Base-by-base conservation (phyloP, 2,888 invertebrate genomes). In the Parelbella ahira region DNA sequence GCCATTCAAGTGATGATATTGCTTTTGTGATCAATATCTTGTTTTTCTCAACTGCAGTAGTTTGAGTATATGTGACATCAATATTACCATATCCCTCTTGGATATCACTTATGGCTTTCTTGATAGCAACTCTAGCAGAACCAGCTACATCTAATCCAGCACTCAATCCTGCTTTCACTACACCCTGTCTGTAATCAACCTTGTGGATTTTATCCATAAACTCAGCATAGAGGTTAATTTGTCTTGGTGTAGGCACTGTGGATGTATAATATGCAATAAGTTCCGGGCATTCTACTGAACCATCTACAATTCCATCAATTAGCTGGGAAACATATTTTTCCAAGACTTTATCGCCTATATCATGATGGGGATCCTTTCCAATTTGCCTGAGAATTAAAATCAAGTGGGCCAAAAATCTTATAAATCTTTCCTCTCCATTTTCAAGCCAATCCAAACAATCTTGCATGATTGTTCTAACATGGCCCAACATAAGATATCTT, bases 181-280 rank as follows among this genome's bases (percentile, higher is more conserved):
- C 92, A 28, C 84, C 79, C 39, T 89, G 83, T 18, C 94, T 89
- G 44, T 91, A 90, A n/a, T 92, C 90, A 45, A 89, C 88, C 34
- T 91, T 90, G 18, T 87, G 70, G n/a, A 94, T 88, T 11, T 80
- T 86, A 64, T 93, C 91, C 67, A 95, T 88, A 54, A 93, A 91
- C 49, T 90, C 88, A 0, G 94, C 91, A 76, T 92, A 95, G 0
- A 93, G 63, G 27, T 68, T 50, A 20, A 90, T 82, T 69, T 91
- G 87, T 54, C 57, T 68, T 1, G 58, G 50, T 23, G 55, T 80
- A 4, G 94, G 94, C 25, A 98, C 88, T 39, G 93, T 93, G 1
- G 96, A 92, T 0, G 93, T 93, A 63, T 98, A 98, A 67, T 91
- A 94, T 0, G 97, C 96, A 4, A 98, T 92, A 13, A 97, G 82